Conservation (phyloP, 1,140 invertebrate species). For the Lucilia sericata region DNA sequence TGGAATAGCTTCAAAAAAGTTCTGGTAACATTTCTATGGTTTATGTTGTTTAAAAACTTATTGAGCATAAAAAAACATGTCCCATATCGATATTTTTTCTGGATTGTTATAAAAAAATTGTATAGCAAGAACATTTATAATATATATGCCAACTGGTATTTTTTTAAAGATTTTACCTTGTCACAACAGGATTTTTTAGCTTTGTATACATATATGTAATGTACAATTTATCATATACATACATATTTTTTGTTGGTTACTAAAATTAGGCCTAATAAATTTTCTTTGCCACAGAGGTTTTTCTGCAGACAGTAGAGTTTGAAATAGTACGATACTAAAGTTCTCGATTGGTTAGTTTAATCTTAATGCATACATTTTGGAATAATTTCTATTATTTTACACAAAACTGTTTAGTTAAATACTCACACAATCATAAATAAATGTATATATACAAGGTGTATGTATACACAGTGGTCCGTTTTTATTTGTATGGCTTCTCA, state of each 20-base stretch:
- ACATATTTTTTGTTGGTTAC: background rate
- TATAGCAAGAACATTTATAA: too few relatives aligned
- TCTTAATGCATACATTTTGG: too few relatives aligned
- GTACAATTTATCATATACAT: background rate
- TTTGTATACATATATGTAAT: background rate
- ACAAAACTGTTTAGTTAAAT: background rate
- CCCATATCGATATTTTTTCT: too few relatives aligned
- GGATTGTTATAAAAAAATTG: too few relatives aligned
- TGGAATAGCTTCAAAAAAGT: too few relatives aligned
- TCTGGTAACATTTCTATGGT: too few relatives aligned
- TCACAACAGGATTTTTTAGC: background rate
- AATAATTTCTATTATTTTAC: background rate
- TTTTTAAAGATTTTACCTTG: background rate
- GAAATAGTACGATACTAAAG: too few relatives aligned
- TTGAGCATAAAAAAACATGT: too few relatives aligned
- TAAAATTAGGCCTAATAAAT: constrained; percentile 12
- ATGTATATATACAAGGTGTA: background rate
- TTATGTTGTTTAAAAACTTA: too few relatives aligned
- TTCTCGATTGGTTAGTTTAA: too few relatives aligned
- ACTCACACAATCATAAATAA: background rate
- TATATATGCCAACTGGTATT: background rate
- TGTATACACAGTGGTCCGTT: background rate
- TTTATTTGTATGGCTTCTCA: background rate
- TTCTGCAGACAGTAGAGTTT: background rate
- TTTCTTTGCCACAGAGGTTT: background rate